A percentile compares a stretch with the other conserved stretches of the same genome.
phyloP scores from a whole-genome alignment of 1,140 invertebrate species.

The Saccostrea echinata region DNA sequence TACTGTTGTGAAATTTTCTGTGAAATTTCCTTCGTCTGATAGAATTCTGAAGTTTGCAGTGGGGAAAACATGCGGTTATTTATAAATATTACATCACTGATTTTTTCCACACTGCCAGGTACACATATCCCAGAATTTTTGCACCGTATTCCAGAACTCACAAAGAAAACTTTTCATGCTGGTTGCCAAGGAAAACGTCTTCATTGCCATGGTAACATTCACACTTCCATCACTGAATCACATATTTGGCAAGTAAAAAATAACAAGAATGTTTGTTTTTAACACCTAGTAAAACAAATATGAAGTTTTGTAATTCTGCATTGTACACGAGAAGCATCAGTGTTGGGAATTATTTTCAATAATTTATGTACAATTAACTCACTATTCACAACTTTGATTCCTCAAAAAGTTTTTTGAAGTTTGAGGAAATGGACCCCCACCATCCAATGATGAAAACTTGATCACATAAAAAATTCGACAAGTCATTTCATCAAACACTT shows the following conservation, averaged over 20 bases:
- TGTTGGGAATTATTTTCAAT: slow-evolving; percentile 30
- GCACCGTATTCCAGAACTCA: neutral
- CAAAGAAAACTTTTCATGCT: slow-evolving; percentile 25
- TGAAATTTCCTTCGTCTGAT: neutral
- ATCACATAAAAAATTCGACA: neutral
- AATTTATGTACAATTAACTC: slow-evolving; percentile 18
- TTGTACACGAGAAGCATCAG: slow-evolving; percentile 30
- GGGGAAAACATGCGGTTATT: neutral
- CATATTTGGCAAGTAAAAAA: slow-evolving; percentile 39
- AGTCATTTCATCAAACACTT: slow-evolving; percentile 2
- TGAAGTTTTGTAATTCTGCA: neutral
- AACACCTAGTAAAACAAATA: slow-evolving; percentile 25
- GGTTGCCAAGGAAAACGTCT: slow-evolving; percentile 25
- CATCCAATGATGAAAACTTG: neutral
- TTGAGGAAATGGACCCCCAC: neutral
- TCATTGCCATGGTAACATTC: slow-evolving; percentile 33
- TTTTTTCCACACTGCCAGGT: neutral
- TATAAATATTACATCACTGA: neutral
- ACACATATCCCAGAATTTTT: neutral
- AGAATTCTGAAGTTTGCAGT: neutral
- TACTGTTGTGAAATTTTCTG: neutral
- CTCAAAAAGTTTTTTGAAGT: neutral
- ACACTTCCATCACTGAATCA: slow-evolving; percentile 23
- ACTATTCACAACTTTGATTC: neutral
- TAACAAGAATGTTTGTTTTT: slow-evolving; percentile 32